phyloP scores from a whole-genome alignment of 2,113 vertebrate genomes.

The Gobius niger region DNA sequence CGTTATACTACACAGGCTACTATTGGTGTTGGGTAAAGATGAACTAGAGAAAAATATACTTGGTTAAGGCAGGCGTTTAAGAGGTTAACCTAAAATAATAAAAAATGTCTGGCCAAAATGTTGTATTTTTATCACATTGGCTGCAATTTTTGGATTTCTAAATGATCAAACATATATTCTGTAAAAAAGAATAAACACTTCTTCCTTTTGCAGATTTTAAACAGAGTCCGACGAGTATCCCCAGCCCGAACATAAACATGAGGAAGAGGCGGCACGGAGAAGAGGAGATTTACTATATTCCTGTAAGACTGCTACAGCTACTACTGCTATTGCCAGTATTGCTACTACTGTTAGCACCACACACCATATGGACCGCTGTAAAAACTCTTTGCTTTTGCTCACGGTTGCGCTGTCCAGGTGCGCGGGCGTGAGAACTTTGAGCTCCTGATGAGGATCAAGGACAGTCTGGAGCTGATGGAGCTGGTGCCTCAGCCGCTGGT shows the following conservation, averaged over 20 bases:
- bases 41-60: too few relatives aligned
- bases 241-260: constrained; percentile 79
- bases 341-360: too few relatives aligned
- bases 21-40: too few relatives aligned
- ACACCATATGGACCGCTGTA: not conserved
- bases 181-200: not conserved
- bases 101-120: too few relatives aligned
- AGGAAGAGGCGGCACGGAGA: constrained; percentile 93
- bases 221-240: constrained; percentile 86
- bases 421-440: constrained; percentile 96
- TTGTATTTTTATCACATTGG: too few relatives aligned
- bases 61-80: too few relatives aligned
- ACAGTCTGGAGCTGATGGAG: constrained; percentile 93
- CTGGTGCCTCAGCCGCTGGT: constrained; percentile 91
- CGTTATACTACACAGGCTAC: too few relatives aligned
- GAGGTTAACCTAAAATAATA: too few relatives aligned
- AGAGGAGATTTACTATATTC: constrained; percentile 93
- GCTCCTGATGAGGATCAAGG: constrained; percentile 96
- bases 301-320: constrained; percentile 74
- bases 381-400: not conserved
- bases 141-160: too few relatives aligned
- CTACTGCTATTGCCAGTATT: not conserved
- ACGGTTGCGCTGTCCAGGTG: constrained; percentile 75
- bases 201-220: constrained; percentile 83
- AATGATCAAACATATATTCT: not conserved